Evolutionary conservation across 2,797 vertebrate genomes (phyloP), one percentile per base, ranked within the genome.

Genomic region (Sebastes cheni): DNA sequence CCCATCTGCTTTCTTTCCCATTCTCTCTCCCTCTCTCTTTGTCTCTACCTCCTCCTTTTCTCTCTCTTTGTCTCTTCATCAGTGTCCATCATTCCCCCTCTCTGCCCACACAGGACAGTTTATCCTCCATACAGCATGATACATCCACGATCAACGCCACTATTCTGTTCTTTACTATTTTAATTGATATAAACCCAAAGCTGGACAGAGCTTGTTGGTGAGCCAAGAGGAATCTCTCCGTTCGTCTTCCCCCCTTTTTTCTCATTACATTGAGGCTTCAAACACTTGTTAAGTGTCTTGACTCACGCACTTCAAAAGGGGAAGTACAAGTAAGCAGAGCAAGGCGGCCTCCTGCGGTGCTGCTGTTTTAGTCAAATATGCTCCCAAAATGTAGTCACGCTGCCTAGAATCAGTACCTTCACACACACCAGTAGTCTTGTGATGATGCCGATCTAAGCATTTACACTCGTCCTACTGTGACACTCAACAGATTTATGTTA

Each of bases 1-100:
- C 86, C 89, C 91, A 93, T 90, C 91, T 93, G 92, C 81, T 85
- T 87, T 92, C 86, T 88, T 89, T 93, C 89, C 88, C 90, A 92
- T 88, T 90, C 84, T 91, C 83, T 87, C 71, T 78, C 83, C 46
- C 64, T 82, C 67, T 75, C 70, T 77, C 87, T 89, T 85, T 92
- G 85, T 91, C 81, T 89, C 82, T 72, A 29, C 75, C 84, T 90
- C 90, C 82, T 88, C 84, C 84, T 69, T 18, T 75, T 83, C 67
- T 83, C 68, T 72, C 62, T 68, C 87, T 87, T 85, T 91, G 81
- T 91, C 81, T 82, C 82, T 86, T 71, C 1, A 77, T 77, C 39
- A 58, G 32, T 55, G 55, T 80, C 69, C 77, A 71, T 75, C 78
- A 8, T 34, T 65, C 62, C 62, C 75, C 39, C 23, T 39, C 71